Conservation (phyloP, 1,140 invertebrate genomes). For the Drosophila sturtevanti region DNA sequence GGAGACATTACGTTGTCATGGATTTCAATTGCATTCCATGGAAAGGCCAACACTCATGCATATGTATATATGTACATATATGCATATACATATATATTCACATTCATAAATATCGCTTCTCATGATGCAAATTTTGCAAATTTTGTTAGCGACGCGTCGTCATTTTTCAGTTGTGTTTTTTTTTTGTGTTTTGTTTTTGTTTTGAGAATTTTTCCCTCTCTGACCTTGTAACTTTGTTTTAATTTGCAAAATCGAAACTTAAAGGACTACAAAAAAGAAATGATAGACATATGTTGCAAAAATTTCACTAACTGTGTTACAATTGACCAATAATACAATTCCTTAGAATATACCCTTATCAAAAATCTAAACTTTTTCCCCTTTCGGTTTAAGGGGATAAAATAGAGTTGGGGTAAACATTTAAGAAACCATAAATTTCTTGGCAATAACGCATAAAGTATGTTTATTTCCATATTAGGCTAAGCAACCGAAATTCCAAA, state of each 20-base stretch:
- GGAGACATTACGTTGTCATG: conserved; percentile 68
- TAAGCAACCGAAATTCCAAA: conserved; percentile 48
- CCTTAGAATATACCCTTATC: conserved; percentile 56
- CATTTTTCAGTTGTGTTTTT: conserved; percentile 24
- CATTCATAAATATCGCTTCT: conserved; percentile 37
- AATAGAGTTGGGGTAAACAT: no score
- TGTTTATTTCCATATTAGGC: conserved; percentile 80
- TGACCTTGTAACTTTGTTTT: conserved; percentile 76
- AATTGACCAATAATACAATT: conserved; percentile 28
- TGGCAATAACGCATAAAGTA: conserved; percentile 80
- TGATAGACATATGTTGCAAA: conserved; percentile 6
- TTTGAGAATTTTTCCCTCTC: conserved; percentile 46
- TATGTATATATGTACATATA: no score
- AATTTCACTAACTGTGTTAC: conserved; percentile 37
- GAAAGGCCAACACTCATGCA: conserved; percentile 35
- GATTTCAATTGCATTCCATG: conserved; percentile 75
- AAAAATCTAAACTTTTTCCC: conserved; percentile 56
- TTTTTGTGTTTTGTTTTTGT: conserved; percentile 22
- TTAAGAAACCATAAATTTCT: conserved; percentile 79
- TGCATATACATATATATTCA: conserved; percentile 10
- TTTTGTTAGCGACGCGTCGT: conserved; percentile 65
- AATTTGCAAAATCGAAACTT: conserved; percentile 63
- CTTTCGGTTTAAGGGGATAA: conserved; percentile 21
- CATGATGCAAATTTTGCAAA: conserved; percentile 71
- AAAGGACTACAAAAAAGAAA: conserved; percentile 7